A percentile compares a stretch with the other conserved stretches of the same genome.
phyloP scores from a whole-genome alignment of 2,888 invertebrate genomes.

The Cheilosia impressa region DNA sequence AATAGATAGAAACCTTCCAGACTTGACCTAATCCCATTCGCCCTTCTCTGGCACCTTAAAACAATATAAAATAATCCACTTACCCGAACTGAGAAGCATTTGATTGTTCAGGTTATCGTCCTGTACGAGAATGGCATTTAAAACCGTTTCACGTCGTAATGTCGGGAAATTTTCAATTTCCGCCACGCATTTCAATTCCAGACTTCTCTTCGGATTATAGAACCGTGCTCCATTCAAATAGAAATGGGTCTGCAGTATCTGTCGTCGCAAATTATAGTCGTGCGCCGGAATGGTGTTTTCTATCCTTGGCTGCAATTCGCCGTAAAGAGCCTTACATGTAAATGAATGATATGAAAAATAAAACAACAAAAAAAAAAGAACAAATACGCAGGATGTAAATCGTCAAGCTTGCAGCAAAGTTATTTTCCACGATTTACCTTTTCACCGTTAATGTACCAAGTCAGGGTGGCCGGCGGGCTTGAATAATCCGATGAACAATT shows the following conservation, averaged over 20 bases:
- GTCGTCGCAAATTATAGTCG: slow-evolving; percentile 81
- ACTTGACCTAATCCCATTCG: background rate
- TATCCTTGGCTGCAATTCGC: slow-evolving; percentile 82
- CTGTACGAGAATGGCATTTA: slow-evolving; percentile 81
- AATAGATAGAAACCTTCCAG: too few species aligned
- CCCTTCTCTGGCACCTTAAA: background rate
- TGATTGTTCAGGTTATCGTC: slow-evolving; percentile 83
- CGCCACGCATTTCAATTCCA: slow-evolving; percentile 83
- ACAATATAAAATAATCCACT: slow-evolving; percentile 31
- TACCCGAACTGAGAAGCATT: slow-evolving; percentile 80
- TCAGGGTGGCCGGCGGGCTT: slow-evolving; percentile 82
- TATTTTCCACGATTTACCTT: slow-evolving; percentile 78
- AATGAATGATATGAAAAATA: slow-evolving; percentile 29
- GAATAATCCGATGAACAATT: slow-evolving; percentile 83
- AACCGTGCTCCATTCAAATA: slow-evolving; percentile 82
- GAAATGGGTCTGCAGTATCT: slow-evolving; percentile 82
- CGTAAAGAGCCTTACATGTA: slow-evolving; percentile 79
- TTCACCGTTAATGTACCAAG: slow-evolving; percentile 83
- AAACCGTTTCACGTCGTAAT: slow-evolving; percentile 80
- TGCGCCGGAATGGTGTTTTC: slow-evolving; percentile 82
- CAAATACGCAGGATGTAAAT: slow-evolving; percentile 43
- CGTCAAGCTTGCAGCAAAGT: slow-evolving; percentile 42
- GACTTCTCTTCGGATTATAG: slow-evolving; percentile 80
- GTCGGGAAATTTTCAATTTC: slow-evolving; percentile 83
- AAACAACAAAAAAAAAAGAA: background rate